phyloP scores from a whole-genome alignment of 2,113 vertebrate species.

The Alaudala cheleensis region DNA sequence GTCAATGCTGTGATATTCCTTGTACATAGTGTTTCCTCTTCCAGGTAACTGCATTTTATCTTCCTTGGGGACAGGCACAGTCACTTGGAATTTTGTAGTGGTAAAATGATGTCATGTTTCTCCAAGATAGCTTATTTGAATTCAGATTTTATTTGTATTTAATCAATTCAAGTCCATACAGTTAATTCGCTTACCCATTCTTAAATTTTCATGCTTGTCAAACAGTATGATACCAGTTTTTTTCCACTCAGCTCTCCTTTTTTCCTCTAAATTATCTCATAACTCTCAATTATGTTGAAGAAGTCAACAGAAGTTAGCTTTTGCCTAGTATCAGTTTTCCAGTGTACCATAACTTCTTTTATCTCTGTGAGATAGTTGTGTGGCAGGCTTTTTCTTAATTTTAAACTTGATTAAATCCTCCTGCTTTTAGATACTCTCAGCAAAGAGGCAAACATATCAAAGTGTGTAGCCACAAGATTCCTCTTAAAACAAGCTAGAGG shows the following conservation, averaged over 20 bases:
- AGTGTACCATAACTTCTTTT: background rate
- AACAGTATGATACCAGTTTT: background rate
- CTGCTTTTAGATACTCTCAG: background rate
- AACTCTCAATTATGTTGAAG: background rate
- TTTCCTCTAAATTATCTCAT: background rate
- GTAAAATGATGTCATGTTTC: background rate
- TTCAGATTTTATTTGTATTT: background rate
- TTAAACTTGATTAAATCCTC: background rate
- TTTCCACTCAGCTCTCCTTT: background rate
- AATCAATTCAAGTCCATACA: background rate
- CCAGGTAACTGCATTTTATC: conserved; percentile 53
- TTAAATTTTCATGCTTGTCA: background rate
- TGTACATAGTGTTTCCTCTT: background rate
- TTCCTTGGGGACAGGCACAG: background rate
- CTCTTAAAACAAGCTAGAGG: background rate
- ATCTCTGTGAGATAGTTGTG: background rate
- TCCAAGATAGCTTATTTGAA: background rate
- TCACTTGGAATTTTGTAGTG: background rate
- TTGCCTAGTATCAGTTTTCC: background rate
- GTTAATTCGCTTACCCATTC: background rate
- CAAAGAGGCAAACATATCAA: background rate
- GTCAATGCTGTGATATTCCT: conserved; percentile 72
- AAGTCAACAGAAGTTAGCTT: background rate
- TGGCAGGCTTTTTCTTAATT: background rate
- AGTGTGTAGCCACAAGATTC: background rate